Percentiles rank a stretch among this genome's conserved stretches.
phyloP scores from a whole-genome alignment of 1,140 invertebrate species.

The Drosophila orena region DNA sequence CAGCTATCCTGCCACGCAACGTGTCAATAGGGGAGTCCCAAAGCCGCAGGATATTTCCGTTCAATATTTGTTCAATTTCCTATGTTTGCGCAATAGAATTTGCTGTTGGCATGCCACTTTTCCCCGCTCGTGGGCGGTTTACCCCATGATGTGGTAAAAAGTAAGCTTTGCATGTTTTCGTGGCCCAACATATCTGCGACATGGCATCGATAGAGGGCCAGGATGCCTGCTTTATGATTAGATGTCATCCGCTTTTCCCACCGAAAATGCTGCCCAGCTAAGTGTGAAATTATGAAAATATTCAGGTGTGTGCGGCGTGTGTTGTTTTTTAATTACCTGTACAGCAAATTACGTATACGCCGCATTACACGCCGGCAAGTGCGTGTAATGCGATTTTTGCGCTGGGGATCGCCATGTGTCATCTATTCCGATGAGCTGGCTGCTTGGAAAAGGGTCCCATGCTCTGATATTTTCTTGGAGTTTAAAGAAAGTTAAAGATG shows the following conservation, averaged over 20 bases:
- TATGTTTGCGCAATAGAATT: conserved; percentile 72
- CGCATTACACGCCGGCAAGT: conserved; percentile 33
- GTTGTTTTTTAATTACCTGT: conserved; percentile 67
- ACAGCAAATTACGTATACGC: conserved; percentile 69
- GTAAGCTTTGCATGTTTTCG: conserved; percentile 39
- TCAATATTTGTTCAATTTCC: conserved; percentile 81
- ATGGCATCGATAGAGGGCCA: conserved; percentile 1
- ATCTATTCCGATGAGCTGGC: conserved; percentile 6
- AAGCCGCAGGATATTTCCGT: conserved; percentile 77
- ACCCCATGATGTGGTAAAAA: neutral
- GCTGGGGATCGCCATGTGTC: conserved; percentile 19
- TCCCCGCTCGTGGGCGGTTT: conserved; percentile 13
- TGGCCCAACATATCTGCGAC: conserved; percentile 4
- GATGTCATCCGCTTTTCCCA: conserved; percentile 40
- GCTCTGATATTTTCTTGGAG: neutral
- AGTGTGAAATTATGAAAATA: conserved; percentile 76
- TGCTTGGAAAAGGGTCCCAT: neutral
- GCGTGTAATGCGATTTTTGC: conserved; percentile 26
- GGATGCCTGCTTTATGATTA: conserved; percentile 46
- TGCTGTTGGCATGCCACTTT: conserved; percentile 51
- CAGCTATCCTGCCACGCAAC: conserved; percentile 16
- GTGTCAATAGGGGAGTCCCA: conserved; percentile 47
- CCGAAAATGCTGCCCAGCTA: conserved; percentile 54
- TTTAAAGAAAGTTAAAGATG: neutral
- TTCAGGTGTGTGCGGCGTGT: conserved; percentile 28